Percentiles rank a stretch among this genome's conserved stretches.
phyloP scores from a whole-genome alignment of 2,888 invertebrate species.

The Zygaena filipendulae region DNA sequence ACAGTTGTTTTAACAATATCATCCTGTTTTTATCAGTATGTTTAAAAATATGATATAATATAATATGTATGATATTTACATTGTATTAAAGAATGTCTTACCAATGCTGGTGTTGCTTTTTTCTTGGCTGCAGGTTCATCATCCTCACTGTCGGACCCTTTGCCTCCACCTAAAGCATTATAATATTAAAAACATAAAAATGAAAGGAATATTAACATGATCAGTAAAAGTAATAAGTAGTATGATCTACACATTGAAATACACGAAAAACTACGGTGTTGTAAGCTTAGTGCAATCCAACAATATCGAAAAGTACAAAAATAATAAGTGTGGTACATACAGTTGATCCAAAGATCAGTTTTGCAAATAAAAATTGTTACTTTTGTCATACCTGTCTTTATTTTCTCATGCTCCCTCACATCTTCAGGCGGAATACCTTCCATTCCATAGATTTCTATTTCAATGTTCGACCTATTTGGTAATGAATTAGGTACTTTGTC shows the following conservation, averaged over 20 bases:
- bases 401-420: constrained; percentile 92
- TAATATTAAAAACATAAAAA: constrained; percentile 11
- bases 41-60: too few species aligned
- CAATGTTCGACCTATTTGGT: constrained; percentile 97
- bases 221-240: constrained; percentile 32
- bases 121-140: constrained; percentile 86
- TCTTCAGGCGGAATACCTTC: constrained; percentile 98
- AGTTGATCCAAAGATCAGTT: constrained; percentile 41
- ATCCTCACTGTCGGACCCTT: constrained; percentile 84
- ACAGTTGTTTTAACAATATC: too few species aligned
- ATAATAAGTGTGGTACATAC: constrained; percentile 48
- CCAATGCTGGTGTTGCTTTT: constrained; percentile 70
- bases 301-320: constrained; percentile 28
- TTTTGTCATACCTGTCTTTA: constrained; percentile 79
- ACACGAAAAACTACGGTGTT: constrained; percentile 42
- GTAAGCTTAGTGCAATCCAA: too few species aligned
- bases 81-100: constrained; percentile 33
- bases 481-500: constrained; percentile 99
- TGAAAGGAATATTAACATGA: constrained; percentile 25
- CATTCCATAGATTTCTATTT: constrained; percentile 99
- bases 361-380: too few species aligned
- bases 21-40: too few species aligned
- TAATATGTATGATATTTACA: too few species aligned
- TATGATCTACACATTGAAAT: constrained; percentile 54
- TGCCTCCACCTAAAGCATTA: constrained; percentile 65